Conservation (phyloP, 1,140 invertebrate genomes). For the Pectinophora gossypiella region DNA sequence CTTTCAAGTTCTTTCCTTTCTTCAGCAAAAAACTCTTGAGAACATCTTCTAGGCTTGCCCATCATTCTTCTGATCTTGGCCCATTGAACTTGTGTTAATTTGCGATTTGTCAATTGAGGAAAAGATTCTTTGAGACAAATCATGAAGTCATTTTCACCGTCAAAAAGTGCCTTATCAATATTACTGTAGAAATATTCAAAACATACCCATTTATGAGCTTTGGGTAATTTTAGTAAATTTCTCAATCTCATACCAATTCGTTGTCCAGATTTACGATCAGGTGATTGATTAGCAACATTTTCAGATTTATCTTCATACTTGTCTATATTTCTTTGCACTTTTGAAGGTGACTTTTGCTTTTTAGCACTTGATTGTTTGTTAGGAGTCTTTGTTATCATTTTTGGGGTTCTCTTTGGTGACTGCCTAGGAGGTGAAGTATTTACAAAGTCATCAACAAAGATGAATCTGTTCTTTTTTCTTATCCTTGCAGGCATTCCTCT, state of each 20-base stretch:
- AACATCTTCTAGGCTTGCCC: slow-evolving; percentile 97
- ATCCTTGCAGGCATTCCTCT: slow-evolving; percentile 93
- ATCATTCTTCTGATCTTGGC: slow-evolving; percentile 95
- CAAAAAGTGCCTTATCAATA: slow-evolving; percentile 95
- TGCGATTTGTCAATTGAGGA: slow-evolving; percentile 91
- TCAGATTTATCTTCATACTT: slow-evolving; percentile 50
- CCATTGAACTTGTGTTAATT: slow-evolving; percentile 95
- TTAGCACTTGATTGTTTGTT: slow-evolving; percentile 69
- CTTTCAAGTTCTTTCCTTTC: slow-evolving; percentile 93
- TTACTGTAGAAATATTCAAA: slow-evolving; percentile 99
- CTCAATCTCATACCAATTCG: slow-evolving; percentile 92
- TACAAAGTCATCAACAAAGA: slow-evolving; percentile 94
- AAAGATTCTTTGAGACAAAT: slow-evolving; percentile 96
- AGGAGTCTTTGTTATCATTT: slow-evolving; percentile 72
- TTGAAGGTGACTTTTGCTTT: slow-evolving; percentile 65
- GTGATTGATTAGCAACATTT: slow-evolving; percentile 63
- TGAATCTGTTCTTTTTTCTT: slow-evolving; percentile 92
- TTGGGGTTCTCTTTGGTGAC: slow-evolving; percentile 78
- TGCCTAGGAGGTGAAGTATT: slow-evolving; percentile 84
- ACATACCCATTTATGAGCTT: slow-evolving; percentile 99
- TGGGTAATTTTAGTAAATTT: slow-evolving; percentile 98
- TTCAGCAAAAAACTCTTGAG: slow-evolving; percentile 96
- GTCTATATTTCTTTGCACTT: slow-evolving; percentile 50
- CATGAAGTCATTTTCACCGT: slow-evolving; percentile 97
- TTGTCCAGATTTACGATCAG: slow-evolving; percentile 88